Evolutionary conservation across 2,888 invertebrate species (phyloP), one percentile per base, ranked within the genome.

Genomic region (Onchidella celtica): DNA sequence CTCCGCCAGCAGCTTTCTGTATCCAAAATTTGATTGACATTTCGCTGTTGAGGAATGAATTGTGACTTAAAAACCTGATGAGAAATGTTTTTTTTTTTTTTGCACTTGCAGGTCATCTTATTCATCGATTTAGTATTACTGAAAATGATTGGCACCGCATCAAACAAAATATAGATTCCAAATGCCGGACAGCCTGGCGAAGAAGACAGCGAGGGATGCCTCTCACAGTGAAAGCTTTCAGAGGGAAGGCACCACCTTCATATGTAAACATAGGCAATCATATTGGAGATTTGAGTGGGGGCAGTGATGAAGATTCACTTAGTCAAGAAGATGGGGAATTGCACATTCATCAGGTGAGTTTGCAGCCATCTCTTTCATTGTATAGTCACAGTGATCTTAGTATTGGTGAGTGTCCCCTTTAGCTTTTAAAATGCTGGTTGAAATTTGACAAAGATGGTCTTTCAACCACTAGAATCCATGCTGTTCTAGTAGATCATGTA

Each of bases 111-210:
- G 94, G 94, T 89, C 94, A 94, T 87, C 88, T 94, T 24, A 92
- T 94, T 55, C 92, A 94, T 83, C 93, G 93, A 81, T 94, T 94
- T 90, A 91, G 91, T 59, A 94, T 94, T 61, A 92, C 93, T n/a
- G 94, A 94, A 84, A 91, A 92, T 83, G 94, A 94, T 84, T 94
- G 94, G 94, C 94, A 94, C 83, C 90, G 94, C 85, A 94, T 94
- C 75, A 94, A 94, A 87, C 94, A 94, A 86, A 94, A 94, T 87
- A 93, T 94, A 85, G 94, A 94, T 89, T 94, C 94, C 65, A 94
- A 94, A 87, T 94, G 94, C 87, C 90, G 94, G 55, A 94, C 94
- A 57, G 94, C 94, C 3, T 94, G 91, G 87, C 89, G 91, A 59
- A 88, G 91, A 34, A 89, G 90, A 80, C 88, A 89, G 83, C 86